phyloP scores from a whole-genome alignment of 2,797 vertebrate genomes.

The Bradypodion pumilum region DNA sequence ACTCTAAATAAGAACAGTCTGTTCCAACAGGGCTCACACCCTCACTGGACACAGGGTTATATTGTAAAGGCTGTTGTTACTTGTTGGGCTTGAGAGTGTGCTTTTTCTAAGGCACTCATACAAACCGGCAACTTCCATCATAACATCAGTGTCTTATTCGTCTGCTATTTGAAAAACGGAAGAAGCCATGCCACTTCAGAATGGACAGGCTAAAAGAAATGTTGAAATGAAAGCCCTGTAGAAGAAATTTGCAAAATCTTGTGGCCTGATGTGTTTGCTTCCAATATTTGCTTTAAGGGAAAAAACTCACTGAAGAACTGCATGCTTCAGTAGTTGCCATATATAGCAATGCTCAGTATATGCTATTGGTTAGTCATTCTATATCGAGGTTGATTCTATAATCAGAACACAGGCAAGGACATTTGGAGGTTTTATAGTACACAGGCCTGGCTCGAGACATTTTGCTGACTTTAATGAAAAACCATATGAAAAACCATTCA shows the following conservation, averaged over 20 bases:
- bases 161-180: background rate
- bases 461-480: background rate
- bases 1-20: background rate
- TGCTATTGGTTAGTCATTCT: constrained; percentile 19
- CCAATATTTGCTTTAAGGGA: constrained; percentile 31
- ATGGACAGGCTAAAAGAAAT: background rate
- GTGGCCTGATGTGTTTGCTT: constrained; percentile 31
- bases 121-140: background rate
- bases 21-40: background rate
- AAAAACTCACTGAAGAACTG: constrained; percentile 4
- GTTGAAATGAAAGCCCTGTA: background rate
- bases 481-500: no score
- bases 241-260: background rate
- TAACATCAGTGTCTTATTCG: background rate
- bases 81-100: background rate
- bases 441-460: background rate
- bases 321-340: constrained; percentile 42
- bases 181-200: background rate
- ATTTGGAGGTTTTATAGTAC: background rate
- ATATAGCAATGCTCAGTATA: constrained; percentile 50
- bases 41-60: background rate
- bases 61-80: background rate
- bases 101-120: background rate
- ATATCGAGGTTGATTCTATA: background rate
- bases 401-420: constrained; percentile 21